These are phyloP conservation scores for Turritopsis rubra DNA, from an alignment of 30 jellyfish, hydroid and myxozoan species.

Conservation along the genomic window DNA sequence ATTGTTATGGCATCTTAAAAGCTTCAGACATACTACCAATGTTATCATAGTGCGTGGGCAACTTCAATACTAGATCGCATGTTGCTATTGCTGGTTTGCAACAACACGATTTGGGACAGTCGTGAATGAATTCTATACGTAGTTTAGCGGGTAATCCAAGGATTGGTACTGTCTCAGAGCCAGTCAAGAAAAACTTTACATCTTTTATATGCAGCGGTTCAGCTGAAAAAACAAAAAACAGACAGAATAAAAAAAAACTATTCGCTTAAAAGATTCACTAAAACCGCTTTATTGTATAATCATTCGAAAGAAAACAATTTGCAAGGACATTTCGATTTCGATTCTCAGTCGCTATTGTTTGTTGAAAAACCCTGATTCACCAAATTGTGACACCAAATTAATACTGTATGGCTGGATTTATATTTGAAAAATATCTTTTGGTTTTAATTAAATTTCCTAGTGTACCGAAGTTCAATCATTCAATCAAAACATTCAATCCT, in stretches of 20 bases:
- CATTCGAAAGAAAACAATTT: too few species aligned
- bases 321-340: too few species aligned
- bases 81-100: conserved; percentile 36
- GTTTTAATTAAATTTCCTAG: too few species aligned
- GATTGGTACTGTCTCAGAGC: conserved; percentile 32
- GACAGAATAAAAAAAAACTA: background rate
- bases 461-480: too few species aligned
- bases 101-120: conserved; percentile 23
- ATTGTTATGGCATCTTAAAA: conserved; percentile 17
- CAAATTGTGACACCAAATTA: too few species aligned
- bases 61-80: conserved; percentile 15
- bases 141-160: conserved; percentile 32
- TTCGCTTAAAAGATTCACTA: too few species aligned
- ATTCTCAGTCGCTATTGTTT: too few species aligned
- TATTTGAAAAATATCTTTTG: too few species aligned
- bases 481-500: too few species aligned
- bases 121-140: conserved; percentile 17
- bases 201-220: background rate
- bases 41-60: conserved; percentile 27
- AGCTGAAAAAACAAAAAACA: background rate
- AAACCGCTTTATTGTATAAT: too few species aligned
- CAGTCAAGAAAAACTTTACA: conserved; percentile 23
- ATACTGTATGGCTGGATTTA: too few species aligned
- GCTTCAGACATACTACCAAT: conserved; percentile 23
- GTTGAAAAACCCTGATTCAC: too few species aligned